These are phyloP conservation scores for Neelides sp. DNA, from an alignment of 1,140 invertebrate species.

Conservation along the genomic window DNA sequence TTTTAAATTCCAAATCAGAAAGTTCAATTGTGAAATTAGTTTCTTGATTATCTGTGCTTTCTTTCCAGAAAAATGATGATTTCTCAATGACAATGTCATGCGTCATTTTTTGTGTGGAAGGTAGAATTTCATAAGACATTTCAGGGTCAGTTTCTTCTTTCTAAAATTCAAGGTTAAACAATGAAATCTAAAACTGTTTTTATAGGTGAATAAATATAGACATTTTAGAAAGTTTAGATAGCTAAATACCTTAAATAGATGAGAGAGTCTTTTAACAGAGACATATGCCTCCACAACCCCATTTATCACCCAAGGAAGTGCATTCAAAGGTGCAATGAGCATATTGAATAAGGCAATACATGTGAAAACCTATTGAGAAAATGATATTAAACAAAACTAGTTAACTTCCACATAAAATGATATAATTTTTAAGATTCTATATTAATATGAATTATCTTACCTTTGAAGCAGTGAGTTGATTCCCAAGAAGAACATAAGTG, in stretches of 20 bases:
- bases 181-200: background rate
- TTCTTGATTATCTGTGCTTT: conserved; percentile 31
- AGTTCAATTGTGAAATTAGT: conserved; percentile 25
- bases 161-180: conserved; percentile 9
- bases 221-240: background rate
- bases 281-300: conserved; percentile 89
- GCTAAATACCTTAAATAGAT: conserved; percentile 50
- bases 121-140: conserved; percentile 8
- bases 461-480: conserved; percentile 68
- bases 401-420: background rate
- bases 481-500: conserved; percentile 70
- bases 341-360: conserved; percentile 89
- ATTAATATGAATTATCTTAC: conserved; percentile 39
- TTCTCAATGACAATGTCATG: conserved; percentile 34
- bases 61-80: conserved; percentile 38
- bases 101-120: conserved; percentile 34
- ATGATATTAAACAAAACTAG: conserved; percentile 11
- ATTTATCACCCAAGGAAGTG: conserved; percentile 97
- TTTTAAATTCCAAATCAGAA: conserved; percentile 31
- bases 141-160: conserved; percentile 18
- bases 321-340: conserved; percentile 88
- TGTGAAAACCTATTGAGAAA: conserved; percentile 61
- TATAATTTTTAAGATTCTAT: background rate
- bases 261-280: conserved; percentile 67
- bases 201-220: no score